Conservation (phyloP, 1,140 invertebrate genomes). For the Penaeus chinensis region DNA sequence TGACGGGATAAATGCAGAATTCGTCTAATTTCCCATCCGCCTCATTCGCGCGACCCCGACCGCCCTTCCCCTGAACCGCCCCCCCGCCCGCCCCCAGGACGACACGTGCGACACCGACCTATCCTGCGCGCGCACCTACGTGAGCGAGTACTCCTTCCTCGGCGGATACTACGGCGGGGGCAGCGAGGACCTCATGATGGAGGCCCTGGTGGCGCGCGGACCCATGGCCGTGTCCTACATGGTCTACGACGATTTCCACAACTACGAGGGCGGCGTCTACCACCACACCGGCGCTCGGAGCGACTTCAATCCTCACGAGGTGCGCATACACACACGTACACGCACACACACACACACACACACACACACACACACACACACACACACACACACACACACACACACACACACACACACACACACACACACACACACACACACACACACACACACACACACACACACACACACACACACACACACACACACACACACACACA, state of each 20-base stretch:
- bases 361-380: too few relatives aligned
- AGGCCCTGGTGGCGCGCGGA: constrained; percentile 70
- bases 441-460: too few relatives aligned
- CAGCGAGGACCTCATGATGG: constrained; percentile 71
- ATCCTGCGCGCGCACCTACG: constrained; percentile 65
- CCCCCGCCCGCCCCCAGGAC: not conserved
- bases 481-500: too few relatives aligned
- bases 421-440: too few relatives aligned
- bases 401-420: too few relatives aligned
- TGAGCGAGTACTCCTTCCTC: constrained; percentile 70
- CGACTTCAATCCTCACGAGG: constrained; percentile 67
- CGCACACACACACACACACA: too few relatives aligned
- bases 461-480: too few relatives aligned
- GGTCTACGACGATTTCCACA: constrained; percentile 69
- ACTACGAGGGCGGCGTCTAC: constrained; percentile 69
- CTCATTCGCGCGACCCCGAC: too few relatives aligned
- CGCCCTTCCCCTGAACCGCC: too few relatives aligned
- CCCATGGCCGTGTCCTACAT: constrained; percentile 72
- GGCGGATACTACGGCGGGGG: constrained; percentile 68
- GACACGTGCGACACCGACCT: constrained; percentile 4
- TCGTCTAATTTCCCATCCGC: too few relatives aligned
- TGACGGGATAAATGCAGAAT: too few relatives aligned
- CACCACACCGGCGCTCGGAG: constrained; percentile 65
- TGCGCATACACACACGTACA: constrained; percentile 22
- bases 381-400: too few relatives aligned